These are phyloP conservation scores for Trilocha varians DNA, from an alignment of 2,888 invertebrate species.

Conservation along the genomic window DNA sequence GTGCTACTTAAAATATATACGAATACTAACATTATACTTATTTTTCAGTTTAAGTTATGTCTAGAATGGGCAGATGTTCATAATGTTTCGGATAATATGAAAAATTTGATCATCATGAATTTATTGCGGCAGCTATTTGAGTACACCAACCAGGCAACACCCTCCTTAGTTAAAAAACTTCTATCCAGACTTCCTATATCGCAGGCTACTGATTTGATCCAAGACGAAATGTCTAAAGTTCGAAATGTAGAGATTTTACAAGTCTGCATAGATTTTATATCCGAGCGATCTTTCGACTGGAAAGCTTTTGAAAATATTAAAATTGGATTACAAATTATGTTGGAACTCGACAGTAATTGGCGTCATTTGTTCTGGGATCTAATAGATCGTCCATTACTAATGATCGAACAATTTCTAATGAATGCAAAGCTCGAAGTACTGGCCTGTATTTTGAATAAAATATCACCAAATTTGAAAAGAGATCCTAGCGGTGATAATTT, in stretches of 20 bases:
- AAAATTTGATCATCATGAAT: conserved; percentile 67
- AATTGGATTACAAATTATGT: conserved; percentile 79
- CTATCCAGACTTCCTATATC: conserved; percentile 72
- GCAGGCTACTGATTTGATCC: conserved; percentile 76
- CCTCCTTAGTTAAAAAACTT: conserved; percentile 63
- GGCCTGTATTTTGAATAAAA: conserved; percentile 73
- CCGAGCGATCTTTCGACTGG: conserved; percentile 62
- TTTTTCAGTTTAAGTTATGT: conserved; percentile 75
- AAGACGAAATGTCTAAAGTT: conserved; percentile 75
- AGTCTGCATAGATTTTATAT: conserved; percentile 76
- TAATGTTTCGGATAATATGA: conserved; percentile 69
- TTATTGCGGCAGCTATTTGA: conserved; percentile 73
- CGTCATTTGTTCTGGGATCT: conserved; percentile 76
- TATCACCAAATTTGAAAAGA: conserved; percentile 56
- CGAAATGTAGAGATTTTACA: conserved; percentile 76
- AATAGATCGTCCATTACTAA: conserved; percentile 79
- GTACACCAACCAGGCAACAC: conserved; percentile 58
- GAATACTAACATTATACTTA: conserved; percentile 5
- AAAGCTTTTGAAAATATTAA: conserved; percentile 74
- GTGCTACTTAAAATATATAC: too few species aligned
- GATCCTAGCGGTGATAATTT: conserved; percentile 66
- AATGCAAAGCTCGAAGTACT: conserved; percentile 84
- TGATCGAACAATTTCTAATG: conserved; percentile 91
- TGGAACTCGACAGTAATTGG: conserved; percentile 72
- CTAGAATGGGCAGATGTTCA: conserved; percentile 80